A percentile compares a stretch with the other conserved stretches of the same genome.
These are phyloP conservation scores for Sebastes fasciatus DNA, from an alignment of 2,113 vertebrate species.

Conservation along the genomic window DNA sequence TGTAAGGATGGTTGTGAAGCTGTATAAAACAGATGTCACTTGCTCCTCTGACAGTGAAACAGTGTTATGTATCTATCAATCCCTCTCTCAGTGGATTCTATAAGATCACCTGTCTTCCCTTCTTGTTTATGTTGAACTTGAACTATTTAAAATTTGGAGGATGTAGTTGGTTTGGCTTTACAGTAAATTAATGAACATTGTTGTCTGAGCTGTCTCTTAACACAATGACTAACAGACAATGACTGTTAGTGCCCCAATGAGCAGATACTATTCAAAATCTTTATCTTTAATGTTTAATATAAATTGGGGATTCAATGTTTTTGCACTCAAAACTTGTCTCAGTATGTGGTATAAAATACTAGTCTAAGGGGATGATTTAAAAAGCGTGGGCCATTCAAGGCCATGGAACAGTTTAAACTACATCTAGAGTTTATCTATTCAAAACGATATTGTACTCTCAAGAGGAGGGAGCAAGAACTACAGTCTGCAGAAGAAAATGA, in stretches of 20 bases:
- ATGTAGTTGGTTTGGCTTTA: not conserved
- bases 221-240: not conserved
- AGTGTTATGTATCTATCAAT: slow-evolving; percentile 37
- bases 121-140: slow-evolving; percentile 5
- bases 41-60: slow-evolving; percentile 30
- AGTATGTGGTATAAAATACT: not conserved
- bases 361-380: not conserved
- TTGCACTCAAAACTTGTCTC: not conserved
- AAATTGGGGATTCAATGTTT: not conserved
- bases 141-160: not conserved
- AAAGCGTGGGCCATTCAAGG: not conserved
- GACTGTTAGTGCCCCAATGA: no score
- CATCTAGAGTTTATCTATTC: not conserved
- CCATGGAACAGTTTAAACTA: slow-evolving; percentile 1
- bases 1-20: slow-evolving; percentile 31
- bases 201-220: not conserved
- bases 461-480: slow-evolving; percentile 20
- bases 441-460: slow-evolving; percentile 16
- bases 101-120: slow-evolving; percentile 1
- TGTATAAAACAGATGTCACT: slow-evolving; percentile 55
- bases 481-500: slow-evolving; percentile 33
- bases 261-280: not conserved
- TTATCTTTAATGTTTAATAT: not conserved
- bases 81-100: not conserved
- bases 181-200: not conserved